Percentiles rank a stretch among this genome's conserved stretches.
Evolutionary conservation across 2,797 vertebrate genomes (phyloP).

Genomic region (Cygnus olor): DNA sequence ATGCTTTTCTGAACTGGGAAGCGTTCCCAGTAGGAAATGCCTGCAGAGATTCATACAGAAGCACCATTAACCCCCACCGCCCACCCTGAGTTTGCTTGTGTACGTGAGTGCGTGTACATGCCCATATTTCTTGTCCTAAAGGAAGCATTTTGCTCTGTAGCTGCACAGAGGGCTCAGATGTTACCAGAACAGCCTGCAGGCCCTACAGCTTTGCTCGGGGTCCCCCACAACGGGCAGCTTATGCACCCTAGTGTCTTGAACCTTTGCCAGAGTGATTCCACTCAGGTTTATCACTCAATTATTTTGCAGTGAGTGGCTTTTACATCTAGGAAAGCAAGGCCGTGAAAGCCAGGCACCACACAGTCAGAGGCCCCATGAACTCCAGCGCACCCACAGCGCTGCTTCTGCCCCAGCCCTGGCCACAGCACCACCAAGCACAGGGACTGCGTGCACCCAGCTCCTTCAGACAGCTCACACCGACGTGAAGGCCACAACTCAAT

Average conservation of each 20-base stretch:
- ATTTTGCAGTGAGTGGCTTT: background rate
- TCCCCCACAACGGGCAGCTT: background rate
- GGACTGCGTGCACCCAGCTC: too few species aligned
- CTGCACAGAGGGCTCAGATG: background rate
- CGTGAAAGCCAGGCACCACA: background rate
- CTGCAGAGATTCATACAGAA: conserved; percentile 1
- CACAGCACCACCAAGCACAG: background rate
- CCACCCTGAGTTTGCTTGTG: background rate
- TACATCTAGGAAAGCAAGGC: background rate
- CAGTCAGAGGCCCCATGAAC: background rate
- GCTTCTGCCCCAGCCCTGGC: background rate
- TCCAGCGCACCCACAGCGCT: background rate
- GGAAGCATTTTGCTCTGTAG: background rate
- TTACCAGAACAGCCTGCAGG: background rate
- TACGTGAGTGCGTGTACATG: background rate
- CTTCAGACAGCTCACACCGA: background rate
- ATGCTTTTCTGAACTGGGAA: background rate
- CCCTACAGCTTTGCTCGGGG: background rate
- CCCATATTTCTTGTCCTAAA: background rate
- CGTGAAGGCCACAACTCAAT: background rate
- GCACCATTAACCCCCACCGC: background rate
- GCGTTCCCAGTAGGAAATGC: conserved; percentile 16
- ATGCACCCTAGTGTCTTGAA: background rate
- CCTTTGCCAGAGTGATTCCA: background rate
- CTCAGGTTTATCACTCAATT: background rate